Conservation (phyloP, 1,140 invertebrate genomes). For the Temnothorax curvispinosus region DNA sequence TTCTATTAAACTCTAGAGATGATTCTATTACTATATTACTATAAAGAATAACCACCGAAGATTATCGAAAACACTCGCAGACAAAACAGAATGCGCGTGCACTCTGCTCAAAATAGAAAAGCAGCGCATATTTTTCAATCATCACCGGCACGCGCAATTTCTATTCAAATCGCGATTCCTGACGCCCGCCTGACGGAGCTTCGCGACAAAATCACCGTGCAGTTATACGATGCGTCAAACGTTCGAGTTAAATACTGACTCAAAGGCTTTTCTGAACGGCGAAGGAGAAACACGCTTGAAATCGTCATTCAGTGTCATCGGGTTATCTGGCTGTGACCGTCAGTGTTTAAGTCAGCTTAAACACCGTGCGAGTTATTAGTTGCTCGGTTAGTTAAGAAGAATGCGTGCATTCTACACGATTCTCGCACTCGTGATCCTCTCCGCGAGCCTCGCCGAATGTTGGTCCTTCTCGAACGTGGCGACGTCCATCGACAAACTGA, state of each 20-base stretch:
- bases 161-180: neutral
- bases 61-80: neutral
- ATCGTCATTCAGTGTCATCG: neutral
- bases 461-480: conserved; percentile 69
- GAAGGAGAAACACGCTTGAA: neutral
- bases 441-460: neutral
- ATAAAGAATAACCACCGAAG: neutral
- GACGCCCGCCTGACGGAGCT: neutral
- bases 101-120: neutral
- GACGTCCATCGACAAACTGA: conserved; percentile 20
- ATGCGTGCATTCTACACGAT: conserved; percentile 52
- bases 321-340: conserved; percentile 29
- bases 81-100: neutral
- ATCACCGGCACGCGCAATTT: neutral
- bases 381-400: neutral
- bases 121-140: neutral
- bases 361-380: conserved; percentile 7
- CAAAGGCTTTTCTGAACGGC: neutral
- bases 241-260: neutral
- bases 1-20: neutral
- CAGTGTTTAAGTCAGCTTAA: conserved; percentile 3
- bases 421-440: conserved; percentile 55
- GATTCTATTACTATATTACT: neutral
- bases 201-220: neutral
- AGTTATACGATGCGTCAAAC: neutral